Conservation (phyloP, 1,140 invertebrate species). For the Neotoxoptera formosana region DNA sequence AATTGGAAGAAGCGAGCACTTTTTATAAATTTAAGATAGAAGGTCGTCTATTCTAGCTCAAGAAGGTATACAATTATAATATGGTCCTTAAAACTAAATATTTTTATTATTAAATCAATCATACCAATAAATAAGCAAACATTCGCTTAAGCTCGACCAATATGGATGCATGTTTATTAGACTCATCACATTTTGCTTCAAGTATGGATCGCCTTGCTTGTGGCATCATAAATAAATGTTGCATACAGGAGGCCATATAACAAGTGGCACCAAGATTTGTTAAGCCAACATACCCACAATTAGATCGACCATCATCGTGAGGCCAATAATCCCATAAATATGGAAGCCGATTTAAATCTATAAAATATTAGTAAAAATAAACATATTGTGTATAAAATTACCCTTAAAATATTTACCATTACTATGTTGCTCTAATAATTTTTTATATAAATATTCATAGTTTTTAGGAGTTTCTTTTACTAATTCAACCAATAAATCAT, state of each 20-base stretch:
- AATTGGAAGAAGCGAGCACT: background rate
- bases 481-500: constrained; percentile 88
- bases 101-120: constrained; percentile 58
- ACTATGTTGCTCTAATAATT: constrained; percentile 84
- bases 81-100: background rate
- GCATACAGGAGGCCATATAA: constrained; percentile 97
- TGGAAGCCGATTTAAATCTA: constrained; percentile 76
- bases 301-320: constrained; percentile 89
- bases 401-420: constrained; percentile 68
- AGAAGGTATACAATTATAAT: background rate
- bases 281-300: constrained; percentile 92
- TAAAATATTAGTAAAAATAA: constrained; percentile 56
- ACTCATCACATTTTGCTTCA: constrained; percentile 64
- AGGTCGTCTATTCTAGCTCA: too few relatives aligned
- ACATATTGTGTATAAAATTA: constrained; percentile 23
- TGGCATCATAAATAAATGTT: constrained; percentile 96
- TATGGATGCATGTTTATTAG: constrained; percentile 80
- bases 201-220: constrained; percentile 85
- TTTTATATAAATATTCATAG: constrained; percentile 82
- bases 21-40: background rate
- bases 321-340: constrained; percentile 98
- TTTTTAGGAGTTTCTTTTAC: constrained; percentile 85
- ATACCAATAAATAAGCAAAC: constrained; percentile 90
- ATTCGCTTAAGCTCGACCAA: constrained; percentile 89
- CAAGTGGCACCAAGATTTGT: constrained; percentile 95